Conservation (phyloP, 2,797 vertebrate species). For the Dallia pectoralis region DNA sequence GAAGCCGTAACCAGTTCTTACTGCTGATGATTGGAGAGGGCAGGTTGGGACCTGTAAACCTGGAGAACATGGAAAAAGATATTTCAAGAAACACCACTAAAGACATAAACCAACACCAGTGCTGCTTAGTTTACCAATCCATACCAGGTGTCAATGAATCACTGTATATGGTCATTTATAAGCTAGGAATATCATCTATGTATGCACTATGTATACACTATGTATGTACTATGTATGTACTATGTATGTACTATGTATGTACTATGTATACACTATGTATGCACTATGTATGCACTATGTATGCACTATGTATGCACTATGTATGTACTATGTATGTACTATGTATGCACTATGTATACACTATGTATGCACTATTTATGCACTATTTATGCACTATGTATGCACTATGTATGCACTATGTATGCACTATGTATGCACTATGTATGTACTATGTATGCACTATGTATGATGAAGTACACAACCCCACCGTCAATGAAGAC, state of each 20-base stretch:
- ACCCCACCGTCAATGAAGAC: not conserved
- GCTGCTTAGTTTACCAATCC: too few species aligned
- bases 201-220: not conserved
- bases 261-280: not conserved
- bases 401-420: not conserved
- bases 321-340: not conserved
- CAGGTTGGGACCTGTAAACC: conserved; percentile 95
- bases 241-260: not conserved
- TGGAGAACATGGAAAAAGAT: conserved; percentile 49
- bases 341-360: not conserved
- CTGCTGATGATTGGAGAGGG: conserved; percentile 98
- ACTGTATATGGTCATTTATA: not conserved
- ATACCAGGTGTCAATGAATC: not conserved
- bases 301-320: not conserved
- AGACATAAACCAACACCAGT: too few species aligned
- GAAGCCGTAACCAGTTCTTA: conserved; percentile 97
- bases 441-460: not conserved
- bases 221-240: not conserved
- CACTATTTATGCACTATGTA: too few species aligned
- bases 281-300: not conserved
- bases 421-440: not conserved
- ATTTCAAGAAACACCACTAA: too few species aligned
- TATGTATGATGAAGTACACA: too few species aligned
- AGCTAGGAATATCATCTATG: not conserved
- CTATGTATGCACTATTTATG: not conserved